Percentiles rank a stretch among this genome's conserved stretches.
phyloP scores from a whole-genome alignment of 2,113 vertebrate genomes.

The Dascyllus trimaculatus region DNA sequence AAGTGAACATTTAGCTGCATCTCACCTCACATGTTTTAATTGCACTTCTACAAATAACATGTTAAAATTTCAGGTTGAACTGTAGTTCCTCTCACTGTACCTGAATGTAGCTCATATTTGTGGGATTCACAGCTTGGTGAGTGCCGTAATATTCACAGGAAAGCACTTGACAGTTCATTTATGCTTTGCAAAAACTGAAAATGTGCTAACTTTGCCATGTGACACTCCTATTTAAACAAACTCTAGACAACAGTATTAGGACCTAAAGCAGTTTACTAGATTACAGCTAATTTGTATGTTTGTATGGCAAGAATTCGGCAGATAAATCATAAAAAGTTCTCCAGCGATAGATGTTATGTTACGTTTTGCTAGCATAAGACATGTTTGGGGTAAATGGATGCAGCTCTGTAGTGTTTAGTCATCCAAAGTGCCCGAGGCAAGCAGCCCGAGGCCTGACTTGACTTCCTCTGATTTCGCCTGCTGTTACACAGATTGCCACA shows the following conservation, averaged over 20 bases:
- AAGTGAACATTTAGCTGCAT: slow-evolving; percentile 63
- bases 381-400: slow-evolving; percentile 37
- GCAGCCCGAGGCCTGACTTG: slow-evolving; percentile 66
- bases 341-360: not conserved
- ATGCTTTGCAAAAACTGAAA: slow-evolving; percentile 1
- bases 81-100: not conserved
- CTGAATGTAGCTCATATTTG: not conserved
- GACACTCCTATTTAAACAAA: not conserved
- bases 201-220: too few species aligned
- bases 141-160: slow-evolving; percentile 23
- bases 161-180: slow-evolving; percentile 18
- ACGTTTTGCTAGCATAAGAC: slow-evolving; percentile 6
- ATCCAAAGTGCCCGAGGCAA: slow-evolving; percentile 39
- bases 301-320: not conserved
- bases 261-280: not conserved
- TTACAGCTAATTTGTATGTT: not conserved
- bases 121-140: slow-evolving; percentile 24
- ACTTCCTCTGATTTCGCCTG: slow-evolving; percentile 80
- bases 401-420: slow-evolving; percentile 41
- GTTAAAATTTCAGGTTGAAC: slow-evolving; percentile 8
- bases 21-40: too few species aligned
- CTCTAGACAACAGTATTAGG: not conserved
- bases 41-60: not conserved
- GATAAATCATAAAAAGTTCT: slow-evolving; percentile 7
- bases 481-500: slow-evolving; percentile 84